Conservation (phyloP, 2,888 invertebrate species). For the Halocaridina rubra region DNA sequence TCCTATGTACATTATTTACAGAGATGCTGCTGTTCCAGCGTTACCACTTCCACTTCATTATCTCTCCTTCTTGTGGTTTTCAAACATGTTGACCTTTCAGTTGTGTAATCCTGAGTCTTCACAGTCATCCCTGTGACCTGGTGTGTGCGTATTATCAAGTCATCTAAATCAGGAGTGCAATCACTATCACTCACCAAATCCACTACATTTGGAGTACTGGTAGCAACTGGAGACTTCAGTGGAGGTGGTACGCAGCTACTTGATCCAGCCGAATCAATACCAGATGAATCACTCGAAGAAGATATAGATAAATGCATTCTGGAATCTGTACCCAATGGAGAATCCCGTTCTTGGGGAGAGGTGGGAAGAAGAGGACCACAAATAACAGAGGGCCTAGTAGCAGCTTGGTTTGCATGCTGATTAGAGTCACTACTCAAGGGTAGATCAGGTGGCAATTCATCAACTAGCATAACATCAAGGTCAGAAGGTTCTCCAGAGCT, state of each 20-base stretch:
- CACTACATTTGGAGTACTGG: slow-evolving; percentile 24
- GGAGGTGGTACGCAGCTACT: neutral
- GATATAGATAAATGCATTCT: neutral
- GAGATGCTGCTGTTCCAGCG: slow-evolving; percentile 54
- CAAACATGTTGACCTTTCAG: slow-evolving; percentile 56
- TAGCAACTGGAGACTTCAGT: neutral
- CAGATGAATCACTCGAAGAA: neutral
- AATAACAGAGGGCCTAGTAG: slow-evolving; percentile 35
- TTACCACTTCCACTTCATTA: slow-evolving; percentile 59
- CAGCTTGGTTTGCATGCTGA: slow-evolving; percentile 6
- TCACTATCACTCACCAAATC: slow-evolving; percentile 49
- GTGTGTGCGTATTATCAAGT: slow-evolving; percentile 22
- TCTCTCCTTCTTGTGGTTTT: slow-evolving; percentile 55
- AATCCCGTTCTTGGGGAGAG: neutral
- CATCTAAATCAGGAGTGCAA: slow-evolving; percentile 43
- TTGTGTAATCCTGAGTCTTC: slow-evolving; percentile 29
- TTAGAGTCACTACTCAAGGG: neutral
- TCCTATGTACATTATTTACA: slow-evolving; percentile 20
- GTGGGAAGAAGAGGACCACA: slow-evolving; percentile 36
- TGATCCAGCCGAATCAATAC: neutral
- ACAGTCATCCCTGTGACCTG: slow-evolving; percentile 16
- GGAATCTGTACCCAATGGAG: neutral
- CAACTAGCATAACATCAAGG: slow-evolving; percentile 39
- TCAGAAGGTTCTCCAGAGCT: slow-evolving; percentile 56
- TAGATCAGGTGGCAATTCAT: slow-evolving; percentile 33